Conservation (phyloP, 1,140 invertebrate genomes). For the Streblospio benedicti region DNA sequence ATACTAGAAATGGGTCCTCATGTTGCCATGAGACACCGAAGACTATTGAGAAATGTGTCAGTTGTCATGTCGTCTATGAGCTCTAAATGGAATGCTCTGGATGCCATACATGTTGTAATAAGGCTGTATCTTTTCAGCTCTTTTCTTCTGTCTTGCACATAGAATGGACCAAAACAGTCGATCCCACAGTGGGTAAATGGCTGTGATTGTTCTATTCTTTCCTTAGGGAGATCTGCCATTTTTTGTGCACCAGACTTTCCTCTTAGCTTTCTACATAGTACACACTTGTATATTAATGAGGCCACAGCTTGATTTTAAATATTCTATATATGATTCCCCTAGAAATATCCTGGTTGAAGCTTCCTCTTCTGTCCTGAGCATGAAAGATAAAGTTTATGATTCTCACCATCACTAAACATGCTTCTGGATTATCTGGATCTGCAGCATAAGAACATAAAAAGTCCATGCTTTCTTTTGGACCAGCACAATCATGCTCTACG, state of each 20-base stretch:
- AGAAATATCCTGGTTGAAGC: no score
- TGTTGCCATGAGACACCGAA: conserved; percentile 6
- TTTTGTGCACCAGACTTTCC: neutral
- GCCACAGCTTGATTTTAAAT: no score
- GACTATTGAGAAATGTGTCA: conserved; percentile 20
- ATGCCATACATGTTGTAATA: conserved; percentile 18
- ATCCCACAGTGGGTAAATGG: neutral
- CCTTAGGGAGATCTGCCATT: neutral
- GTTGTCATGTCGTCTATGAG: conserved; percentile 16
- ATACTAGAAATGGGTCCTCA: neutral
- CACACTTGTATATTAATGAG: neutral
- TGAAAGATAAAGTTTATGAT: no score
- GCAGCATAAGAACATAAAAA: no score
- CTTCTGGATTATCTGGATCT: no score
- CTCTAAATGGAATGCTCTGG: conserved; percentile 22
- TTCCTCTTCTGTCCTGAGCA: no score
- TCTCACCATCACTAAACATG: no score
- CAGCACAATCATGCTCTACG: no score
- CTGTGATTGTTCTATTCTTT: neutral
- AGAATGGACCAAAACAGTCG: neutral
- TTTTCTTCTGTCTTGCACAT: neutral
- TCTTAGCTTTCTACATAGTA: conserved; percentile 4
- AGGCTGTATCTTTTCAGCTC: no score
- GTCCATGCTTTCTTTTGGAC: no score
- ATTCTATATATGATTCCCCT: no score